Evolutionary conservation across 2,113 vertebrate genomes (phyloP).

Genomic region (Pipra filicauda): DNA sequence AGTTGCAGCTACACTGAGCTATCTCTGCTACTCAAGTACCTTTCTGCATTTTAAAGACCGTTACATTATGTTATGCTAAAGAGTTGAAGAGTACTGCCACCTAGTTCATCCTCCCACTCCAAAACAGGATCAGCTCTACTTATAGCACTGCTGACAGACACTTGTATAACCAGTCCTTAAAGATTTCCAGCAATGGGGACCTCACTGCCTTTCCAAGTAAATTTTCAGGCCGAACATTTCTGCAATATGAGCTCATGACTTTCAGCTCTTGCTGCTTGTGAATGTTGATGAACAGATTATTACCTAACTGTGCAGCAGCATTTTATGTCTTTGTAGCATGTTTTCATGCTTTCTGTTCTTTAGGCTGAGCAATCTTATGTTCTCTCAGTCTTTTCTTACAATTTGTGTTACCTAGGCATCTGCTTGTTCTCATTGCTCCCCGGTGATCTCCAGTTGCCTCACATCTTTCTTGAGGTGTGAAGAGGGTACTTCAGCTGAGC

Average conservation of each 20-base stretch:
- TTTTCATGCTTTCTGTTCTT: neutral
- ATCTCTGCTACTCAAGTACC: neutral
- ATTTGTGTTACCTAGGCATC: neutral
- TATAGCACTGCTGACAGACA: slow-evolving; percentile 62
- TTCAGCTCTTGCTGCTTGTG: slow-evolving; percentile 5
- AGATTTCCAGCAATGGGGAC: slow-evolving; percentile 14
- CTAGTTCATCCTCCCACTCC: slow-evolving; percentile 64
- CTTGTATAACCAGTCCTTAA: slow-evolving; percentile 57
- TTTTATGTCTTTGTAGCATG: neutral
- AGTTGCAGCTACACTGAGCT: neutral
- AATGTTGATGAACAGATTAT: slow-evolving; percentile 29
- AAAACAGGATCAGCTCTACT: slow-evolving; percentile 47
- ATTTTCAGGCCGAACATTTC: slow-evolving; percentile 35
- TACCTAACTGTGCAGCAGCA: neutral
- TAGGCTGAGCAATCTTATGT: neutral
- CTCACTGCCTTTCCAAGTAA: neutral
- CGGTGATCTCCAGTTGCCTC: neutral
- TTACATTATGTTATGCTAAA: slow-evolving; percentile 41
- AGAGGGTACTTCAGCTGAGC: neutral
- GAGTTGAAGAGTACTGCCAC: slow-evolving; percentile 56
- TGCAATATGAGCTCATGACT: slow-evolving; percentile 33
- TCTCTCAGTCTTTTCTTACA: neutral
- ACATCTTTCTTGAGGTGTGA: neutral
- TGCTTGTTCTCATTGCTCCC: neutral
- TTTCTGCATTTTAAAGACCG: slow-evolving; percentile 12